These are phyloP conservation scores for Aradophagus sp. DNA, from an alignment of 1,140 invertebrate species.

Conservation along the genomic window DNA sequence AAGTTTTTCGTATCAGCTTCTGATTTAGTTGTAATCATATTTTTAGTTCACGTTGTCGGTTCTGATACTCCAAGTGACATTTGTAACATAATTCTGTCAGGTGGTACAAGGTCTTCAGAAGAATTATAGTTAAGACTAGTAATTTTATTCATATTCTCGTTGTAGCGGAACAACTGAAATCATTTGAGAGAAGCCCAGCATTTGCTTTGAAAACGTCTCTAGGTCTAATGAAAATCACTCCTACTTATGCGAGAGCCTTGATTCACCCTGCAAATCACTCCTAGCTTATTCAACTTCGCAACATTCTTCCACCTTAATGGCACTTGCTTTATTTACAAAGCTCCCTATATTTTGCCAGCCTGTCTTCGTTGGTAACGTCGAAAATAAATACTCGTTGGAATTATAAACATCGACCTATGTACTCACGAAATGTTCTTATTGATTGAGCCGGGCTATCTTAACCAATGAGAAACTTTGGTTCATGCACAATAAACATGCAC, in stretches of 20 bases:
- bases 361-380: too few relatives aligned
- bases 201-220: constrained; percentile 28
- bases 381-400: constrained; percentile 13
- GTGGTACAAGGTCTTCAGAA: constrained; percentile 23
- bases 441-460: constrained; percentile 8
- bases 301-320: constrained; percentile 1
- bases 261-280: constrained; percentile 22
- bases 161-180: constrained; percentile 28
- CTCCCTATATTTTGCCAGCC: not conserved
- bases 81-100: constrained; percentile 32
- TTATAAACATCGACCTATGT: constrained; percentile 6
- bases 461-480: constrained; percentile 13
- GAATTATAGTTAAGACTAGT: constrained; percentile 17
- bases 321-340: constrained; percentile 16
- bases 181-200: constrained; percentile 14
- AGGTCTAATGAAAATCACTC: constrained; percentile 26
- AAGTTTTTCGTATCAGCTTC: too few relatives aligned
- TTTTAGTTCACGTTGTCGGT: constrained; percentile 17
- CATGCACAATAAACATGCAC: constrained; percentile 14
- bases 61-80: constrained; percentile 18
- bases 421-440: constrained; percentile 12
- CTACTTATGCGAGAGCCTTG: constrained; percentile 13
- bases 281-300: constrained; percentile 5
- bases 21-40: too few relatives aligned
- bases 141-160: constrained; percentile 36